Conservation (phyloP, 2,113 vertebrate species). For the Callaeas wilsoni region DNA sequence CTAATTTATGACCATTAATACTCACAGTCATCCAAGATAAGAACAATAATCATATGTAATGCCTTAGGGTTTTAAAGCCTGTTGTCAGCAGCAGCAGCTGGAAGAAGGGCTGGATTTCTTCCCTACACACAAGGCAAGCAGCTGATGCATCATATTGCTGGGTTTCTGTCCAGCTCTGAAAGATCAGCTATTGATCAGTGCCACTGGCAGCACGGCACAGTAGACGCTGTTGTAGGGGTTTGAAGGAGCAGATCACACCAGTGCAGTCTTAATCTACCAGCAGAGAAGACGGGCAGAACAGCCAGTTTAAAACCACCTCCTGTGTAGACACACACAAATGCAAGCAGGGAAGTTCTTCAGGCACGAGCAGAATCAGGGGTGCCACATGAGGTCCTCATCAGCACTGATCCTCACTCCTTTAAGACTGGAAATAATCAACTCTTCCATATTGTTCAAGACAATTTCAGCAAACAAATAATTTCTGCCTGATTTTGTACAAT, state of each 20-base stretch:
- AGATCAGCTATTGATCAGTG: neutral
- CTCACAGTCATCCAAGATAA: neutral
- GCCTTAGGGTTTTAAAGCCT: neutral
- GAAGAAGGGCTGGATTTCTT: neutral
- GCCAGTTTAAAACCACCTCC: neutral
- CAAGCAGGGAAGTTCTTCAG: neutral
- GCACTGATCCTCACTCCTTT: neutral
- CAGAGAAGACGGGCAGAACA: accelerated
- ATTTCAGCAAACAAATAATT: neutral
- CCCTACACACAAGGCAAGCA: neutral
- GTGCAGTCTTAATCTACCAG: neutral
- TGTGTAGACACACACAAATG: neutral
- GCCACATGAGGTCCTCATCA: neutral
- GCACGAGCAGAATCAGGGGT: neutral
- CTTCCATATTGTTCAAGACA: neutral
- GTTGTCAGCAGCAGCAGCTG: neutral
- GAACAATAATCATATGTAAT: neutral
- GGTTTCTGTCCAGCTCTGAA: neutral
- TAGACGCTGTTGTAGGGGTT: neutral
- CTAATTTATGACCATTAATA: neutral
- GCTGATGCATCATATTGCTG: neutral
- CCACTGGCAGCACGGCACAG: neutral
- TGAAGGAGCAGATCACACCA: neutral
- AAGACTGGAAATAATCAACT: neutral
- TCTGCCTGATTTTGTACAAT: neutral